These are phyloP conservation scores for Macrosteles quadrilineatus DNA, from an alignment of 1,140 invertebrate genomes.

Conservation along the genomic window DNA sequence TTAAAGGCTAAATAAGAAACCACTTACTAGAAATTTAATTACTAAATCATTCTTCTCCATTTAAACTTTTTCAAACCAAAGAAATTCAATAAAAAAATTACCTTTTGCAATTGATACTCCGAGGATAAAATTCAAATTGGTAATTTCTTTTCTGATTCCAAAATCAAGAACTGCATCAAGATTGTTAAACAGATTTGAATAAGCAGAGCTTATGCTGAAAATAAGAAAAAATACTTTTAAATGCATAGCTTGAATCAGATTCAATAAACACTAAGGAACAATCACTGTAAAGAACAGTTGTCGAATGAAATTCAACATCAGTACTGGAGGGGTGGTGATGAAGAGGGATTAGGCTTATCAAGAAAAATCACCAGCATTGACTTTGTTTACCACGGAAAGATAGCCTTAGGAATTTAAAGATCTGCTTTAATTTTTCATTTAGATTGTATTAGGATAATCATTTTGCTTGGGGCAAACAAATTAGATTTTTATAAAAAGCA, in stretches of 20 bases:
- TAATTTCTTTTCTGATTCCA: neutral
- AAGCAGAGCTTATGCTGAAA: neutral
- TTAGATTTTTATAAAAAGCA: too few relatives aligned
- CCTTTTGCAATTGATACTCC: slow-evolving; percentile 1
- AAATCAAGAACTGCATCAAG: neutral
- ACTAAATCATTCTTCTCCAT: neutral
- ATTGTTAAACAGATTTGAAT: neutral
- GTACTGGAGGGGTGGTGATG: neutral
- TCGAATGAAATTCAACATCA: neutral
- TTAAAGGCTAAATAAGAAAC: neutral
- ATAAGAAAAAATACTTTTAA: neutral
- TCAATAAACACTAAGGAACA: too few relatives aligned
- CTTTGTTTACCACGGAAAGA: neutral
- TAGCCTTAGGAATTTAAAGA: too few relatives aligned
- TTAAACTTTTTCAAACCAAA: neutral
- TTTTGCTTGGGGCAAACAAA: too few relatives aligned
- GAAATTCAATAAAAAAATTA: neutral
- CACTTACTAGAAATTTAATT: neutral
- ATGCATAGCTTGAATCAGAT: neutral
- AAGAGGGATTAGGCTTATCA: neutral
- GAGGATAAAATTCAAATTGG: slow-evolving; percentile 3
- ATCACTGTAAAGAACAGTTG: neutral
- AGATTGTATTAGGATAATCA: too few relatives aligned
- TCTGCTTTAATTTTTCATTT: too few relatives aligned
- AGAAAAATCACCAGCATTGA: neutral